Evolutionary conservation across 2,888 invertebrate genomes (phyloP).

Genomic region (Mystacides longicornis): DNA sequence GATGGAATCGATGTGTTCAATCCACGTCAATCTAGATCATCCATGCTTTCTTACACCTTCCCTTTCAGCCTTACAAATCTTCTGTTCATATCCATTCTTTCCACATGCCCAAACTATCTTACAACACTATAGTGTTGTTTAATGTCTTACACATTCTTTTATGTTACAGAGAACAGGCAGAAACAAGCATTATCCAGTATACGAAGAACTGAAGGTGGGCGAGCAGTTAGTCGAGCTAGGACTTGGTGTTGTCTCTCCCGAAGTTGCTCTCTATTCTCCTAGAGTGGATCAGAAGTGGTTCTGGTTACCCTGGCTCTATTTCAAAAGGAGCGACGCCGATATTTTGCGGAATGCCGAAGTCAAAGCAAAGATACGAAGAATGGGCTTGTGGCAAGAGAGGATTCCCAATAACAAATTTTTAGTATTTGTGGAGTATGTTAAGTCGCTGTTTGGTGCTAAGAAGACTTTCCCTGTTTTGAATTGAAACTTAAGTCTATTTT

Average conservation of each 20-base stretch:
- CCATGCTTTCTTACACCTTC: too few relatives aligned
- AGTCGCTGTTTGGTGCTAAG: neutral
- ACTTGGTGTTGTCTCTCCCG: conserved; percentile 38
- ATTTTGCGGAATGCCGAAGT: conserved; percentile 39
- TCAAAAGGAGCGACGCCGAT: conserved; percentile 40
- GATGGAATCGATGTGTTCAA: too few relatives aligned
- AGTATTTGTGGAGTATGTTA: neutral
- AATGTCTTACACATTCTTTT: too few relatives aligned
- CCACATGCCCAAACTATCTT: too few relatives aligned
- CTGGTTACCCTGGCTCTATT: conserved; percentile 29
- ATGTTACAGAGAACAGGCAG: neutral
- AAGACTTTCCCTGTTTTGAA: neutral
- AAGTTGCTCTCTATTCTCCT: conserved; percentile 18
- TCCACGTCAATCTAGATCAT: too few relatives aligned
- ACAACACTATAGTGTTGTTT: too few relatives aligned
- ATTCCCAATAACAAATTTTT: conserved; percentile 34
- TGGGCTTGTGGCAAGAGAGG: conserved; percentile 44
- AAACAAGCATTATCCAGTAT: conserved; percentile 8
- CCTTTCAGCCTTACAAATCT: too few relatives aligned
- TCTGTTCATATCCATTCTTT: too few relatives aligned
- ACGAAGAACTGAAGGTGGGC: conserved; percentile 36
- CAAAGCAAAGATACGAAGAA: conserved; percentile 38
- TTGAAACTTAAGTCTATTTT: too few relatives aligned
- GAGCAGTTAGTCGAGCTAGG: conserved; percentile 45
- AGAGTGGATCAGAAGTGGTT: conserved; percentile 12